Base-by-base conservation (phyloP, 2,888 invertebrate genomes). In the Germaria angustata region DNA sequence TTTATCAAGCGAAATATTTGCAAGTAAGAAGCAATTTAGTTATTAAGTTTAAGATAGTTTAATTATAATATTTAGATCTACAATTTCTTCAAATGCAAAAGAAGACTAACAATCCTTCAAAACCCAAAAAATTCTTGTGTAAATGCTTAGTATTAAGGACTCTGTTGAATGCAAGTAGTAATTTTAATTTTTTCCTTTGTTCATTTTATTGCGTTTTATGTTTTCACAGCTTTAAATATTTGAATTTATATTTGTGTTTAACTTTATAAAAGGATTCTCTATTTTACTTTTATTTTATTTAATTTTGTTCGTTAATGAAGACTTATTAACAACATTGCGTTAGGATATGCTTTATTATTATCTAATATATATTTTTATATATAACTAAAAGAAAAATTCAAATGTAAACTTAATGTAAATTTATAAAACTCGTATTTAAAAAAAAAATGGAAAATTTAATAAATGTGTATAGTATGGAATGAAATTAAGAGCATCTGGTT, bases 291-390 rank as follows among this genome's bases (percentile, higher is more conserved):
- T 36, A 20, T 32, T 63, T 55, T 63, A 41, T 28, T 28, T 28
- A 3, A 5, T 28, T 28, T 28, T 69, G 32, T 41, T 75, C 66
- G 66, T 77, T 65, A 80, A 68, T 63, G 63, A 68, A 81, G 76
- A 81, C 76, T 80, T 73, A 68, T 59, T 76, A 69, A 57, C 49
- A 69, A 57, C 49, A 72, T 72, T 66, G 57, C 63, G 72, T 68
- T 75, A 75, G 44, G 53, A 22, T 71, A 66, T 79, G 79, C 79
- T 79, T 76, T 69, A 76, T 61, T 79, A 71, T 82, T 78, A 55
- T 81, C 36, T 85, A 85, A 68, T 41, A 69, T 77, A 77, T 80
- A 69, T 78, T 84, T 86, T 84, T 84, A 85, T 85, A 80, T 76
- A 61, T 77, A 76, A 77, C 44, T 61, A 61, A 46, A 68, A 55